Conservation (phyloP, 2,888 invertebrate species). For the Sipha maydis region DNA sequence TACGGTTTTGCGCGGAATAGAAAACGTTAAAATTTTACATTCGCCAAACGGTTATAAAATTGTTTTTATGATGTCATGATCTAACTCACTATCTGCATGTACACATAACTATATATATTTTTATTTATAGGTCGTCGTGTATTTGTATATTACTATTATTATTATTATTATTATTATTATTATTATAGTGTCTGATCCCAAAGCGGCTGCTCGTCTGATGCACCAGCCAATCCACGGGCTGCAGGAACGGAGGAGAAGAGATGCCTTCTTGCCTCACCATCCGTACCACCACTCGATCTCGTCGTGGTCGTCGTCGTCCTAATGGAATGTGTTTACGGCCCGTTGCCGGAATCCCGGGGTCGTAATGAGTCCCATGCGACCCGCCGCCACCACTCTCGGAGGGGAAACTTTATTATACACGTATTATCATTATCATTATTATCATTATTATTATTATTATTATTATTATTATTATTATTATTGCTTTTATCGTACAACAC, state of each 20-base stretch:
- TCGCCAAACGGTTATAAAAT: slow-evolving; percentile 52
- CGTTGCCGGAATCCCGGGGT: background rate
- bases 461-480: slow-evolving; percentile 35
- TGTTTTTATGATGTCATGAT: slow-evolving; percentile 54
- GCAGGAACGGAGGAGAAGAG: background rate
- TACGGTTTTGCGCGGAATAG: background rate
- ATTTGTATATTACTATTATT: background rate
- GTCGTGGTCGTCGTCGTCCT: slow-evolving; percentile 11
- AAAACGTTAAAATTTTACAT: slow-evolving; percentile 20
- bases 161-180: too few relatives aligned
- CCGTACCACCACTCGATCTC: background rate
- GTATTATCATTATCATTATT: slow-evolving; percentile 30
- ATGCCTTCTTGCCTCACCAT: background rate
- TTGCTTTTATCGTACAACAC: slow-evolving; percentile 34
- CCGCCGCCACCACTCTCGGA: background rate
- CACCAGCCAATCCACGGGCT: background rate
- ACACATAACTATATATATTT: background rate
- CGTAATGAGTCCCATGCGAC: slow-evolving; percentile 57
- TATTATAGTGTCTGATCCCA: background rate
- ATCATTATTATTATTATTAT: background rate
- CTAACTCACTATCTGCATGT: background rate
- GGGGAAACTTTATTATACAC: slow-evolving; percentile 51
- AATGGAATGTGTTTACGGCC: slow-evolving; percentile 57
- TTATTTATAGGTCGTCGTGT: background rate
- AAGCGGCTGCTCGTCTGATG: background rate